These are phyloP conservation scores for Brachionichthys hirsutus DNA, from an alignment of 2,113 vertebrate species.

Conservation along the genomic window DNA sequence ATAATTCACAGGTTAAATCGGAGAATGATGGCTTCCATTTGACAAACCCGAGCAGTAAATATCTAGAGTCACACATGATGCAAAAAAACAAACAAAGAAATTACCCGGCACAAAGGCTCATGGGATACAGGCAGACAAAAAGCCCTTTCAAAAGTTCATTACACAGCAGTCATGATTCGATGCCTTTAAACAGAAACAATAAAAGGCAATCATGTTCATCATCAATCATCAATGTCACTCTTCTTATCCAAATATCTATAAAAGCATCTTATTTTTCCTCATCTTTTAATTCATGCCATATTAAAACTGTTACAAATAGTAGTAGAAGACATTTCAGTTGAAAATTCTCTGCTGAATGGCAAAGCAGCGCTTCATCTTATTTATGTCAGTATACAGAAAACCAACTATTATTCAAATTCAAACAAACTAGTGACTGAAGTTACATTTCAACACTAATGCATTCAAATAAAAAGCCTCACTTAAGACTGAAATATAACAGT, in stretches of 20 bases:
- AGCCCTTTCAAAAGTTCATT: conserved; percentile 57
- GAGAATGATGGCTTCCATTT: conserved; percentile 12
- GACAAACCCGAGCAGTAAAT: conserved; percentile 37
- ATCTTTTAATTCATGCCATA: too few species aligned
- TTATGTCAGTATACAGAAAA: too few species aligned
- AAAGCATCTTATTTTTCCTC: conserved; percentile 5
- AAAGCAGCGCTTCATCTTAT: conserved; percentile 1
- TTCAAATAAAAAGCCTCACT: conserved; percentile 8
- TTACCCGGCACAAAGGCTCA: conserved; percentile 19
- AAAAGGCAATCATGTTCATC: conserved; percentile 25
- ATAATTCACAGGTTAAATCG: conserved; percentile 30
- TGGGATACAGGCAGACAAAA: conserved; percentile 33
- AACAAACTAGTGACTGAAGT: neutral
- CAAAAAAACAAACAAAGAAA: conserved; percentile 26
- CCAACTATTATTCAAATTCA: too few species aligned
- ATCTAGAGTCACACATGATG: conserved; percentile 33
- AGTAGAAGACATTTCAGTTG: conserved; percentile 39
- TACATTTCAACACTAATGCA: conserved; percentile 16
- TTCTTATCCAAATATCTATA: conserved; percentile 19
- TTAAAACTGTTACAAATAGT: neutral
- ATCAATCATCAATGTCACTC: conserved; percentile 1
- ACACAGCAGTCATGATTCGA: conserved; percentile 19
- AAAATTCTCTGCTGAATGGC: conserved; percentile 2
- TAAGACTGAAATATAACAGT: conserved; percentile 19
- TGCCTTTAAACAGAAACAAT: conserved; percentile 35